These are phyloP conservation scores for Peromyscus aztecus DNA, from an alignment of 2,797 vertebrate genomes.

Conservation along the genomic window DNA sequence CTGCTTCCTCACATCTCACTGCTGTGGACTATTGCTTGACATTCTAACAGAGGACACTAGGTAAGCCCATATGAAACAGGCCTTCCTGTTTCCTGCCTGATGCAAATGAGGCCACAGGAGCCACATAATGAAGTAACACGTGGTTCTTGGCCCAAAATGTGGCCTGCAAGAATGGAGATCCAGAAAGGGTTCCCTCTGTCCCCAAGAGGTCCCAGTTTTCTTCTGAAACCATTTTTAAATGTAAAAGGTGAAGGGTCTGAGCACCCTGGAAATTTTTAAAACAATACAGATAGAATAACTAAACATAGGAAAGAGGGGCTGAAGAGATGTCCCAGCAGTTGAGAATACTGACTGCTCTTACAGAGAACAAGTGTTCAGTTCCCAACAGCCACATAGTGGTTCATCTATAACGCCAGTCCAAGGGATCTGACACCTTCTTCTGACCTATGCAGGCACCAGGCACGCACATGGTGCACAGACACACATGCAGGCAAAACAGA, in stretches of 20 bases:
- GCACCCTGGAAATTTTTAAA: not conserved
- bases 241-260: not conserved
- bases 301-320: not conserved
- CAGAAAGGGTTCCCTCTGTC: not conserved
- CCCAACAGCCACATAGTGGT: not conserved
- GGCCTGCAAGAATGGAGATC: not conserved
- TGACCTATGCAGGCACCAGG: not conserved
- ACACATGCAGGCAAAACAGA: not conserved
- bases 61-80: not conserved
- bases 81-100: not conserved
- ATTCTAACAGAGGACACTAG: not conserved
- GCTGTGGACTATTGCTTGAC: not conserved
- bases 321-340: not conserved
- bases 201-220: not conserved
- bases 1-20: not conserved
- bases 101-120: not conserved
- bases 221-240: constrained; percentile 43
- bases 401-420: not conserved
- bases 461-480: not conserved
- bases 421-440: not conserved
- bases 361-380: not conserved
- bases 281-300: not conserved
- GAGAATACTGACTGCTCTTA: not conserved
- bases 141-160: not conserved
- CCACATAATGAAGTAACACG: not conserved